Evolutionary conservation across 2,113 vertebrate genomes (phyloP), one percentile per base, ranked within the genome.

Genomic region (Eurypyga helias): DNA sequence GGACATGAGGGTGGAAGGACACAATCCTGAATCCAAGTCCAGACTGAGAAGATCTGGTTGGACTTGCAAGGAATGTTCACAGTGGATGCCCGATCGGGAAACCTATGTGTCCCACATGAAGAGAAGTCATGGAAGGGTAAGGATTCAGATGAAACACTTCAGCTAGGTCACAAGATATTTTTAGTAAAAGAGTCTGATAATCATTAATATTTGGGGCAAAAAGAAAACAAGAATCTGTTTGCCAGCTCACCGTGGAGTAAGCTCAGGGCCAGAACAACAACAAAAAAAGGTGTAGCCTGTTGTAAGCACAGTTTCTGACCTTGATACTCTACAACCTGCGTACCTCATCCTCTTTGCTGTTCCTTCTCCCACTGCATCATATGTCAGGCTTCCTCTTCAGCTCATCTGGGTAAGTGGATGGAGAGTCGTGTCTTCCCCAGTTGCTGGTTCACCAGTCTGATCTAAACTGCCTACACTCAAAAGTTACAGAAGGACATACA

Each of bases 41-140:
- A 98, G 96, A 21, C 83, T 98, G 91, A 99, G 98, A 94, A 98
- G 97, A 73, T 90, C 97, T 8, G 99, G 99, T 72, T 99, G 99
- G 99, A 99, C 98, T 17, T 99, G 99, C 94, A 99, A 98, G 64
- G 98, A 99, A 38, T 99, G 99, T 98, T 98, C 98, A 12, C 98
- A 99, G 94, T 98, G 98, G 98, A 97, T 99, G n/a, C 97, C 98
- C 0, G 99, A 99, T 62, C 97, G 99, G 75, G 99, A 99, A 66
- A 97, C 98, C n/a, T 99, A 99, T 0, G 98, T 99, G 83, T 98
- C 98, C 73, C 99, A 99, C 88, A 98, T 99, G 98, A 99, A 99
- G 95, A 99, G 98, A 96, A 99, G 90, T 90, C 99, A 99, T 3
- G 98, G 99, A 55, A 99, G 98, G 98, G 99, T 99, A 93, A 98